Evolutionary conservation across 2,888 invertebrate genomes (phyloP).

Genomic region (Desoria tigrina): DNA sequence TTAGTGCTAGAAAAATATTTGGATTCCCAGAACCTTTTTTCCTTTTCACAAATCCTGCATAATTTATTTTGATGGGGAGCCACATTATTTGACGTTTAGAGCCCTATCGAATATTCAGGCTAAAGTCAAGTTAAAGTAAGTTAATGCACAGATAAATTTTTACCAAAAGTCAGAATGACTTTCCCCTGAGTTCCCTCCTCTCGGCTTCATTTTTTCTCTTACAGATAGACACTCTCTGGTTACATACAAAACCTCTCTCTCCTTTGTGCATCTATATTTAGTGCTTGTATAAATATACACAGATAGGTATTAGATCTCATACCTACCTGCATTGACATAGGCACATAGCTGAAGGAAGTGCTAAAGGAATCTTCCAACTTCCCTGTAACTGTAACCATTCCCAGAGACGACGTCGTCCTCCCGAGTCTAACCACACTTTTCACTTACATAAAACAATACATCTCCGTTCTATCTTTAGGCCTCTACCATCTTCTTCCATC

Average conservation of each 20-base stretch:
- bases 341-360: too few species aligned
- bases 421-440: conserved; percentile 1
- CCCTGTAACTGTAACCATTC: too few species aligned
- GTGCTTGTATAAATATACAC: too few species aligned
- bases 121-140: conserved; percentile 6
- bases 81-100: conserved; percentile 45
- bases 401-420: too few species aligned
- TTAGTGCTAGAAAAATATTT: conserved; percentile 41
- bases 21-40: conserved; percentile 32
- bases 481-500: neutral
- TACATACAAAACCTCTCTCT: conserved; percentile 11
- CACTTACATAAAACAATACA: conserved; percentile 9
- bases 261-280: too few species aligned
- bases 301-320: too few species aligned
- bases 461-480: neutral
- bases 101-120: conserved; percentile 22
- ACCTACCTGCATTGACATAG: too few species aligned
- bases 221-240: neutral
- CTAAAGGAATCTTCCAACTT: too few species aligned
- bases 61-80: conserved; percentile 42
- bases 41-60: conserved; percentile 38
- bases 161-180: neutral
- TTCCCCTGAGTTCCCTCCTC: conserved; percentile 8
- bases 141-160: conserved; percentile 14
- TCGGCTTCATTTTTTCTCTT: neutral